Conservation (phyloP, 2,888 invertebrate genomes). For the Nudaria mundana region DNA sequence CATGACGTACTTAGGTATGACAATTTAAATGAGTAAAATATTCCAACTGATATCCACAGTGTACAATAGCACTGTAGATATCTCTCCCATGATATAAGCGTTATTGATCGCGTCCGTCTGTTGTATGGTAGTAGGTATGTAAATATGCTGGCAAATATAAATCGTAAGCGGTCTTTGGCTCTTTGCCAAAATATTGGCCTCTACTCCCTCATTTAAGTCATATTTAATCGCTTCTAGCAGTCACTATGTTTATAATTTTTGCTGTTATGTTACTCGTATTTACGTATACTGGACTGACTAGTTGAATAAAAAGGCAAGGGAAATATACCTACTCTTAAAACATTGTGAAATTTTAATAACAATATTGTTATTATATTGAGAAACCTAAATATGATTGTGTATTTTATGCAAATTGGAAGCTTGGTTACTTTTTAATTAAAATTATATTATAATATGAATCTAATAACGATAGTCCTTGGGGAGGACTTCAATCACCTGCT, state of each 20-base stretch:
- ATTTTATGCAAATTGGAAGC: too few species aligned
- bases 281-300: constrained; percentile 2
- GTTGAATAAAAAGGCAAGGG: too few species aligned
- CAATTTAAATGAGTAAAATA: too few species aligned
- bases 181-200: constrained; percentile 43
- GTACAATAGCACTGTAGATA: constrained; percentile 4
- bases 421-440: too few species aligned
- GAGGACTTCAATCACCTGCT: too few species aligned
- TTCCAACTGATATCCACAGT: not conserved
- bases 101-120: constrained; percentile 34
- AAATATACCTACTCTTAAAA: too few species aligned
- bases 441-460: too few species aligned
- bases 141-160: constrained; percentile 53
- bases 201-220: constrained; percentile 44
- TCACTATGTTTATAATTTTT: constrained; percentile 23
- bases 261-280: constrained; percentile 14
- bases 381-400: too few species aligned
- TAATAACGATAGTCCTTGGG: too few species aligned
- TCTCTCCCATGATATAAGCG: constrained; percentile 23
- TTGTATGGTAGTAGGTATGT: constrained; percentile 40
- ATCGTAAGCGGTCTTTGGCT: constrained; percentile 60
- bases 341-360: too few species aligned
- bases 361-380: too few species aligned
- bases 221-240: constrained; percentile 39
- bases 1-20: too few species aligned